Percentiles rank a stretch among this genome's conserved stretches.
phyloP scores from a whole-genome alignment of 2,888 invertebrate genomes.

The Platynereis dumerilii region DNA sequence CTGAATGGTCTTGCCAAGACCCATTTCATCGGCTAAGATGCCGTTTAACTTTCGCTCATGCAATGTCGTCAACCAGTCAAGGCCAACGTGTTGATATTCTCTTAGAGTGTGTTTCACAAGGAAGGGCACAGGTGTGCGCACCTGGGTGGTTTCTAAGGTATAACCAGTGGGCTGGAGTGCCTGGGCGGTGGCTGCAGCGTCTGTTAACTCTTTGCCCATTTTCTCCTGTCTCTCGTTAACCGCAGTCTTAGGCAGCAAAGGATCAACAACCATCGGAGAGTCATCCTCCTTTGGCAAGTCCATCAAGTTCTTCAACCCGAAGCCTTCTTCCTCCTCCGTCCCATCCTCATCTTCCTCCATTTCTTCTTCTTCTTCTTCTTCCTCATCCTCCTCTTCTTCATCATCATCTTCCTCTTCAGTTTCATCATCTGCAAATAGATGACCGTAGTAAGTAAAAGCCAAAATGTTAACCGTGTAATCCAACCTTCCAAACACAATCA shows the following conservation, averaged over 20 bases:
- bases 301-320: neutral
- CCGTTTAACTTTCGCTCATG: slow-evolving; percentile 81
- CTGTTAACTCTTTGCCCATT: slow-evolving; percentile 74
- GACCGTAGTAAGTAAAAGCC: neutral
- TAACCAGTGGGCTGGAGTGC: slow-evolving; percentile 98
- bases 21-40: slow-evolving; percentile 99
- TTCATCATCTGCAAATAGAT: slow-evolving; percentile 12
- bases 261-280: slow-evolving; percentile 15
- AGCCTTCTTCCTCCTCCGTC: slow-evolving; percentile 34
- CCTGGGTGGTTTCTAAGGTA: slow-evolving; percentile 91
- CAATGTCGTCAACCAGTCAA: slow-evolving; percentile 96
- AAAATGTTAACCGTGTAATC: neutral
- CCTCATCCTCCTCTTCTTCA: slow-evolving; percentile 55
- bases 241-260: neutral
- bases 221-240: neutral
- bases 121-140: slow-evolving; percentile 91
- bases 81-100: slow-evolving; percentile 98
- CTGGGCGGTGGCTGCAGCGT: slow-evolving; percentile 92
- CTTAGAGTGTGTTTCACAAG: slow-evolving; percentile 86
- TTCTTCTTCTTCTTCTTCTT: slow-evolving; percentile 41
- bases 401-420: slow-evolving; percentile 62
- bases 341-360: slow-evolving; percentile 55
- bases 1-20: slow-evolving; percentile 94
- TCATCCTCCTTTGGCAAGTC: too few species aligned
- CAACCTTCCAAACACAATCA: neutral